Percentiles rank a stretch among this genome's conserved stretches.
phyloP scores from a whole-genome alignment of 2,113 vertebrate genomes.

The Vulpes lagopus region DNA sequence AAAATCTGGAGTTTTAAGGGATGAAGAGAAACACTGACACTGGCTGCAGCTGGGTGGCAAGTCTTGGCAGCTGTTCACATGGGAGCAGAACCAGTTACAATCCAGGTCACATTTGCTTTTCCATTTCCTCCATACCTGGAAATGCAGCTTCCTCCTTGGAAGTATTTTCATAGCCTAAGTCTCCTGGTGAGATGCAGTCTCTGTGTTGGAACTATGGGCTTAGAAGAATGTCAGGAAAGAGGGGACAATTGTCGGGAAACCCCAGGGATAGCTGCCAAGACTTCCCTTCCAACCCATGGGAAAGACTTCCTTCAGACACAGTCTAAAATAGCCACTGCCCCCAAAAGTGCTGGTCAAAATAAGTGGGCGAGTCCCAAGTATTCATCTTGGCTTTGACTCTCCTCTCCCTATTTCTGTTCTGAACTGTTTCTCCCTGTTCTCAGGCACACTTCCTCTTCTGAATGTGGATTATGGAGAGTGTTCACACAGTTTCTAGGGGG shows the following conservation, averaged over 20 bases:
- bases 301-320: conserved; percentile 37
- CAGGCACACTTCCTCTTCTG: background rate
- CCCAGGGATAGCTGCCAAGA: conserved; percentile 44
- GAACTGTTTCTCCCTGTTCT: background rate
- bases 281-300: background rate
- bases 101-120: conserved; percentile 22
- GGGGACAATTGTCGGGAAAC: conserved; percentile 67
- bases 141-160: conserved; percentile 54
- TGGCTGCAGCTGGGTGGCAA: background rate
- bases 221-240: conserved; percentile 69
- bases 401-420: background rate
- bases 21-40: background rate
- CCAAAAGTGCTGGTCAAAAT: background rate
- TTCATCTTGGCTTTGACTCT: background rate
- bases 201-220: background rate
- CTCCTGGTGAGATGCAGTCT: background rate
- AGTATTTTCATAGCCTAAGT: conserved; percentile 39
- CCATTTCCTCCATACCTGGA: conserved; percentile 24
- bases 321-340: conserved; percentile 37
- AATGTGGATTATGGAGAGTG: fast-evolving
- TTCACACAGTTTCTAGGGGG: background rate
- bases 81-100: conserved; percentile 34
- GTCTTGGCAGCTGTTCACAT: background rate
- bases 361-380: background rate
- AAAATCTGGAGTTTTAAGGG: background rate